phyloP scores from a whole-genome alignment of 2,888 invertebrate genomes.

The Agrochola circellaris region DNA sequence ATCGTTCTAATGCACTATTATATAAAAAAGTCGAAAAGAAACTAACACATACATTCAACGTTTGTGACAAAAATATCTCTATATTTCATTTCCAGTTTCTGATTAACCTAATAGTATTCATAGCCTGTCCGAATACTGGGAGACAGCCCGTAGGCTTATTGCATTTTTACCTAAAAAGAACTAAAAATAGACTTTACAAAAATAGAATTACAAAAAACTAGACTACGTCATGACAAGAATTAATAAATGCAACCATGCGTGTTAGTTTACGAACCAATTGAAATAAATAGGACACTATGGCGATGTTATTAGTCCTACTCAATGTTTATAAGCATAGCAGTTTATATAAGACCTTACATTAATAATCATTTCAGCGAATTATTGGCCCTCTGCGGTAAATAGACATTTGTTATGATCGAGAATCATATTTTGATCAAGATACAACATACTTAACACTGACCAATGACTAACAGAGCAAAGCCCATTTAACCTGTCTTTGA shows the following conservation, averaged over 20 bases:
- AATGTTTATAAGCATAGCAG: slow-evolving; percentile 10
- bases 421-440: no score
- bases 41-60: not conserved
- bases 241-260: slow-evolving; percentile 4
- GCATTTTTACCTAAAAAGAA: not conserved
- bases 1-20: not conserved
- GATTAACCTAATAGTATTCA: not conserved
- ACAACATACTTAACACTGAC: no score
- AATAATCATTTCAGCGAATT: not conserved
- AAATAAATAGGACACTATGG: slow-evolving; percentile 37
- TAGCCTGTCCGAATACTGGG: not conserved
- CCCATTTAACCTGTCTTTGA: no score
- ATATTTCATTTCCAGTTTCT: no score
- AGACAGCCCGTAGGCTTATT: not conserved
- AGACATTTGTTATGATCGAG: no score
- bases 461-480: no score
- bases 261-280: slow-evolving; percentile 36
- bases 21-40: not conserved
- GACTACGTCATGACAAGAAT: not conserved
- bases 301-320: slow-evolving; percentile 34
- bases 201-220: not conserved
- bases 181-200: not conserved
- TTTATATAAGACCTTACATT: not conserved
- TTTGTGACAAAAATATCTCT: not conserved
- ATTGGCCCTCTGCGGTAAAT: not conserved